phyloP scores from a whole-genome alignment of 2,797 vertebrate genomes.

The Nyctalus aviator region DNA sequence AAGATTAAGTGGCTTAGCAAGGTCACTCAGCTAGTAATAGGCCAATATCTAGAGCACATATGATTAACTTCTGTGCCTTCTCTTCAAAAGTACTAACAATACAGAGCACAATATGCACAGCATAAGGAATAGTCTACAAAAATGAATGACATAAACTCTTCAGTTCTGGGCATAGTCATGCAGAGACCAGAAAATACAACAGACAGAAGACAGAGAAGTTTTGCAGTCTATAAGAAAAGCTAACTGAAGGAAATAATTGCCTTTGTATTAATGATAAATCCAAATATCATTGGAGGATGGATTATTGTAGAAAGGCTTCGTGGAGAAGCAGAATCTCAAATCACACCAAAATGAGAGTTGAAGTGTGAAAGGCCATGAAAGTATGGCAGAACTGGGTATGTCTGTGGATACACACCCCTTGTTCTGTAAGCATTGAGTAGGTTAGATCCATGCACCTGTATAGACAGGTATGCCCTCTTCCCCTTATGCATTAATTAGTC shows the following conservation, averaged over 20 bases:
- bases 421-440: fast-evolving
- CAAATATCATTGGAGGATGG: background rate
- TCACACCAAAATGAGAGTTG: too few relatives aligned
- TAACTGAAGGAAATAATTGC: background rate
- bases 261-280: background rate
- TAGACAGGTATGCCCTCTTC: background rate
- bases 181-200: background rate
- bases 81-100: background rate
- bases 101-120: background rate
- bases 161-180: background rate
- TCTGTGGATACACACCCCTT: fast-evolving
- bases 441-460: background rate
- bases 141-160: background rate
- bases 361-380: fast-evolving
- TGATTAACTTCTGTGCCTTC: background rate
- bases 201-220: background rate
- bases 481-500: background rate
- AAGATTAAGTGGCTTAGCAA: background rate
- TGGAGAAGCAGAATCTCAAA: background rate
- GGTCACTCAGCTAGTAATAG: background rate
- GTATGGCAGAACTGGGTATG: too few relatives aligned
- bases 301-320: background rate
- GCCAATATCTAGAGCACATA: background rate
- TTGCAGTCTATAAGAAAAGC: background rate
- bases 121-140: background rate